Evolutionary conservation across 2,113 vertebrate genomes (phyloP), one percentile per base, ranked within the genome.

Genomic region (Corvus hawaiiensis): DNA sequence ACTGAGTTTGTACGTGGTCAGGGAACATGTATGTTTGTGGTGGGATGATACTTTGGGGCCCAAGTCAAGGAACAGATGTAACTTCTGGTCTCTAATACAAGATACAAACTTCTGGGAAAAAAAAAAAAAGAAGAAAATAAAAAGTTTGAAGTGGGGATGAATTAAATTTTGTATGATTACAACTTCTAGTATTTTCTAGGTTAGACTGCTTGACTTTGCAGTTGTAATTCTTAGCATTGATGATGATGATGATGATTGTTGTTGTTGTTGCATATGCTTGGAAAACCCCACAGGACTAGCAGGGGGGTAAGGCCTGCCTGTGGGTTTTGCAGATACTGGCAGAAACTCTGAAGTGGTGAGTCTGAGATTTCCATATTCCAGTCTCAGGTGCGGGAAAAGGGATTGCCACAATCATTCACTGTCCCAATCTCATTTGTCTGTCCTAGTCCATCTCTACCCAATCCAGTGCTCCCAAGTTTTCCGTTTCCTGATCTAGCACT

Each of bases 301-400:
- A 49, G 11, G 0, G 4, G 5, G 1, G 2, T 62, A 44, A 63
- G 20, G 43, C 13, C 6, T 73, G 16, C 43, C n/a, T 21, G 11
- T 44, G 37, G 11, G 6, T 51, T 89, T 84, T 81, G n/a, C 39
- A n/a, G 33, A 23, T 74, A 59, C 20, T 73, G 52, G 30, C 17
- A 32, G 30, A 46, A 17, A 18, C 24, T 44, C 24, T 24, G 9
- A 62, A 52, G 5, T 72, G 64, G 2, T 44, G n/a, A 89, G 24
- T 82, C 28, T 76, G 39, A 86, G 46, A 69, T 76, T 84, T 61
- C 37, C 5, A 1, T 19, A 15, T 91, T 84, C 33, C 30, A 56
- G 7, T 72, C 21, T 26, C 33, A 44, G 19, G 3, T 33, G 1
- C 48, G 27, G 23, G 17, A 44, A 64, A n/a, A 17, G 10, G 9